These are phyloP conservation scores for Lithophane semibrunnea DNA, from an alignment of 2,888 invertebrate species.

Conservation along the genomic window DNA sequence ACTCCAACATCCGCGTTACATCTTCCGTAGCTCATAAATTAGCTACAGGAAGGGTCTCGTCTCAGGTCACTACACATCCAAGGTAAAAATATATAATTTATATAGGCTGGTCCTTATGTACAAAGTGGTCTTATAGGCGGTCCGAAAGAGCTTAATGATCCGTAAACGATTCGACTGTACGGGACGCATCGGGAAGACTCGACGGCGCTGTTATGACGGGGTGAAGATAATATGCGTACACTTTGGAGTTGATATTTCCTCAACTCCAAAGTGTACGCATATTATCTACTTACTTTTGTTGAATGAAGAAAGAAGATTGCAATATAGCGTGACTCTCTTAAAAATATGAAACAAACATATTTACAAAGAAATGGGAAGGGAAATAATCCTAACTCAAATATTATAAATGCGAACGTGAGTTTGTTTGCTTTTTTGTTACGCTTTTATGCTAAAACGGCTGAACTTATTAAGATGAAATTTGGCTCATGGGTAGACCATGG, in stretches of 20 bases:
- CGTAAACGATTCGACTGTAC: conserved; percentile 68
- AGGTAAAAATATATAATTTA: conserved; percentile 61
- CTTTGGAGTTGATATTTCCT: conserved; percentile 51
- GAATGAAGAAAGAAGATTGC: too few species aligned
- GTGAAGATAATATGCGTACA: conserved; percentile 21
- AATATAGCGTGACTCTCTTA: too few species aligned
- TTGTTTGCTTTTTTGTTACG: too few species aligned
- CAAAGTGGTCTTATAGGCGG: conserved; percentile 57
- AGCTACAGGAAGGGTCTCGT: conserved; percentile 54
- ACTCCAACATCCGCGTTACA: conserved; percentile 22
- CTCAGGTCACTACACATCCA: conserved; percentile 62
- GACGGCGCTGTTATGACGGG: conserved; percentile 55
- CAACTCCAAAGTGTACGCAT: too few species aligned
- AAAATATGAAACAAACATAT: too few species aligned
- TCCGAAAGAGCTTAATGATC: conserved; percentile 75
- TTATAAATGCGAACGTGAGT: too few species aligned
- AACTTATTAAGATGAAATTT: too few species aligned
- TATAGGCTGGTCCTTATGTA: conserved; percentile 58
- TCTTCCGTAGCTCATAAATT: conserved; percentile 59
- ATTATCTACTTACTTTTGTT: too few species aligned
- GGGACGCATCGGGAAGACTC: conserved; percentile 62
- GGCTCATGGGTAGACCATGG: too few species aligned
- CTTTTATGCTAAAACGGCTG: too few species aligned
- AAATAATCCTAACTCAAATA: too few species aligned
- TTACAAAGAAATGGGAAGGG: too few species aligned